These are phyloP conservation scores for Cephus runcator DNA, from an alignment of 2,888 invertebrate genomes.

Conservation along the genomic window DNA sequence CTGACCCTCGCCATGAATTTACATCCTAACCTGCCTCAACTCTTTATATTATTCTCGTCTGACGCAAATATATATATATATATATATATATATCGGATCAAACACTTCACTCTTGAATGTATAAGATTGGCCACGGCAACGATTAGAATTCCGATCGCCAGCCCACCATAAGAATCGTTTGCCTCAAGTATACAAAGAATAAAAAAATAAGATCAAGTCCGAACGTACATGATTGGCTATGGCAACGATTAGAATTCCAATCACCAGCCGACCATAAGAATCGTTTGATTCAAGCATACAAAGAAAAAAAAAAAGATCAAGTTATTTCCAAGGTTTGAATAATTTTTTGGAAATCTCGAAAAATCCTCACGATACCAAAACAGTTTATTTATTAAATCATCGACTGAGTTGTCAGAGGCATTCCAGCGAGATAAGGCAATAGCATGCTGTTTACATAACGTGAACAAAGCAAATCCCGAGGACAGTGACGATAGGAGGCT, in stretches of 20 bases:
- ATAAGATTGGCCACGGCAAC: neutral
- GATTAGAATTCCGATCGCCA: neutral
- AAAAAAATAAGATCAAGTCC: neutral
- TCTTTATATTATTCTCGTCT: neutral
- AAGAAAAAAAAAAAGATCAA: neutral
- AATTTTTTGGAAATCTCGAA: neutral
- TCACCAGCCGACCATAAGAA: neutral
- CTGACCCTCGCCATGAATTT: neutral
- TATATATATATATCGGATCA: neutral
- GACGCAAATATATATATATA: neutral
- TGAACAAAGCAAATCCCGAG: neutral
- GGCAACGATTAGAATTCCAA: neutral
- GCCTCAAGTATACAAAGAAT: neutral
- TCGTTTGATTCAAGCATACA: neutral
- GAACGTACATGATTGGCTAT: neutral
- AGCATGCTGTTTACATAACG: slow-evolving; percentile 10
- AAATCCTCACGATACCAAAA: neutral
- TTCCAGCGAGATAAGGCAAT: slow-evolving; percentile 31
- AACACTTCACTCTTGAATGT: neutral
- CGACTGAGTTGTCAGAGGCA: slow-evolving; percentile 21
- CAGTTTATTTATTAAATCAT: neutral
- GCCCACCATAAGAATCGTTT: neutral
- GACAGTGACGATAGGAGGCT: neutral
- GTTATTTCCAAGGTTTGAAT: neutral
- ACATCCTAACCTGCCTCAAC: slow-evolving; percentile 5